Evolutionary conservation across 1,140 invertebrate species (phyloP).

Genomic region (Solenopsis fugax): DNA sequence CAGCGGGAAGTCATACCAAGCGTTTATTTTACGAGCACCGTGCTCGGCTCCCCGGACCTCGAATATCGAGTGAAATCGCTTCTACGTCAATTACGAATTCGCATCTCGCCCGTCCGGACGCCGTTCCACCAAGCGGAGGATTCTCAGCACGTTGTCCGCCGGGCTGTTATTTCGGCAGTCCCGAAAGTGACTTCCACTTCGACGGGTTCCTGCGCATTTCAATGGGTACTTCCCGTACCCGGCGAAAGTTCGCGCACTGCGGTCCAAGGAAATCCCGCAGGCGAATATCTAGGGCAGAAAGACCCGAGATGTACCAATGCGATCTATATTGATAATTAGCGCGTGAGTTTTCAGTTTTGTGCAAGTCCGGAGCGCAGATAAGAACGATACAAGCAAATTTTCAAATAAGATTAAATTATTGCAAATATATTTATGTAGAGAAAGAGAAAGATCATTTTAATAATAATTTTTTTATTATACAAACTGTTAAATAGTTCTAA

Average conservation of each 20-base stretch:
- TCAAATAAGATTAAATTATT: background rate
- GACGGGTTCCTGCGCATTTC: constrained; percentile 66
- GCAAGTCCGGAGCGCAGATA: background rate
- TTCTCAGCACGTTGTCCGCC: constrained; percentile 74
- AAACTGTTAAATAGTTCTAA: constrained; percentile 14
- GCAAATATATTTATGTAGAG: background rate
- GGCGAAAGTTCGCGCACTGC: constrained; percentile 65
- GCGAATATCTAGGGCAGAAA: constrained; percentile 23
- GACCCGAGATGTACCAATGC: background rate
- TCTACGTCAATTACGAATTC: constrained; percentile 75
- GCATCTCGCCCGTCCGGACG: constrained; percentile 67
- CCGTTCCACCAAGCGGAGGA: constrained; percentile 72
- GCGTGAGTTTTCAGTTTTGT: background rate
- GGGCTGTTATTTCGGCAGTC: constrained; percentile 73
- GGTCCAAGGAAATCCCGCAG: constrained; percentile 38
- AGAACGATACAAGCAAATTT: background rate
- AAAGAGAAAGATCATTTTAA: background rate
- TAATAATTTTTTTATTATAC: background rate
- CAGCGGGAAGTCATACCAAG: constrained; percentile 38
- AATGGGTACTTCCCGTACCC: constrained; percentile 59
- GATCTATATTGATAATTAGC: constrained; percentile 9
- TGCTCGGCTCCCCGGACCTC: constrained; percentile 39
- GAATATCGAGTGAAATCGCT: constrained; percentile 69
- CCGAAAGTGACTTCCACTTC: constrained; percentile 75
- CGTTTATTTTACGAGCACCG: constrained; percentile 63